phyloP scores from a whole-genome alignment of 1,140 invertebrate genomes.

The Andricus grossulariae region DNA sequence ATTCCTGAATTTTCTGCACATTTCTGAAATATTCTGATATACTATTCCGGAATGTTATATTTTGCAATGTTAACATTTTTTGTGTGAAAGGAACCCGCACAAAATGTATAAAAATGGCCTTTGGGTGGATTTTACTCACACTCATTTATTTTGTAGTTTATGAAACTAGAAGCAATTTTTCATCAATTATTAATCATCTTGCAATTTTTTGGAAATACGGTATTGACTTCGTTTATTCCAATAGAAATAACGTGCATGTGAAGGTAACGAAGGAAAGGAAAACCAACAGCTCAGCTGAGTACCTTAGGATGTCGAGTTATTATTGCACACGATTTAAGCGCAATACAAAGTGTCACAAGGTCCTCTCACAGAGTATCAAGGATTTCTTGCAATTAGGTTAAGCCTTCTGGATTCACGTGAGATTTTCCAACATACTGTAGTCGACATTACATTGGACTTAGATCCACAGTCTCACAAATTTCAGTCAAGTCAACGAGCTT shows the following conservation, averaged over 20 bases:
- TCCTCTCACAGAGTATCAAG: conserved; percentile 16
- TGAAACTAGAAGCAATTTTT: no score
- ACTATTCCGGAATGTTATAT: no score
- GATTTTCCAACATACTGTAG: not conserved
- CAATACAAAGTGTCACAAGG: conserved; percentile 6
- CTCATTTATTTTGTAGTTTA: no score
- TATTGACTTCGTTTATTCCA: not conserved
- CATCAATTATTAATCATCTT: no score
- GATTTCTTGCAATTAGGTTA: conserved; percentile 24
- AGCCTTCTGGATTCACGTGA: conserved; percentile 19
- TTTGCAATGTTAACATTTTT: no score
- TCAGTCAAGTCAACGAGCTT: not conserved
- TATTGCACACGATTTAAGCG: conserved; percentile 22
- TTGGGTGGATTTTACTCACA: no score
- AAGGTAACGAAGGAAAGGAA: not conserved
- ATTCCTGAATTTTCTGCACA: no score
- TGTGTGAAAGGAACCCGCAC: no score
- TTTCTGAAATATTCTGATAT: no score
- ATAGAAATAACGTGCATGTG: not conserved
- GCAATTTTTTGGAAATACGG: no score
- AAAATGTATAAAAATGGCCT: no score
- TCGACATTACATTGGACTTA: conserved; percentile 4
- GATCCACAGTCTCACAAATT: not conserved
- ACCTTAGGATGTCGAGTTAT: conserved; percentile 19
- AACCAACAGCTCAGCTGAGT: not conserved